These are phyloP conservation scores for Jacana jacana DNA, from an alignment of 2,113 vertebrate genomes.

Conservation along the genomic window DNA sequence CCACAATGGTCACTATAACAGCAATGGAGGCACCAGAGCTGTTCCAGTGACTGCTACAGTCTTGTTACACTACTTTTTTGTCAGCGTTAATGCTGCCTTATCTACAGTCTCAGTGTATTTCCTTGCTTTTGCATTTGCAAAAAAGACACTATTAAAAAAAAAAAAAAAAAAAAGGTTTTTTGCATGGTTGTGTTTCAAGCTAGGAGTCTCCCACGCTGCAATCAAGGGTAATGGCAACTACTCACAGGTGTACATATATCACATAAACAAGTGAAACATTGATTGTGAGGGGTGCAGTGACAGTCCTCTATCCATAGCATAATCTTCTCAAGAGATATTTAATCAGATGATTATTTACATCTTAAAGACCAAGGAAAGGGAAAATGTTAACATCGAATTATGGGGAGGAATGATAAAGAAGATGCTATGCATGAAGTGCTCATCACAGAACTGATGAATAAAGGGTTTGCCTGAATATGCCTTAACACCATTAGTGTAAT, in stretches of 20 bases:
- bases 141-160: conserved; percentile 8
- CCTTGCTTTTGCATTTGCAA: conserved; percentile 49
- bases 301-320: conserved; percentile 69
- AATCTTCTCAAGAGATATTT: conserved; percentile 73
- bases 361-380: conserved; percentile 68
- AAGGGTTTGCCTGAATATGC: conserved; percentile 55
- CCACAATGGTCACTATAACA: not conserved
- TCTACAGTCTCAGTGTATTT: conserved; percentile 51
- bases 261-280: conserved; percentile 72
- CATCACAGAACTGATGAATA: conserved; percentile 65
- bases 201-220: conserved; percentile 65
- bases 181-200: conserved; percentile 13
- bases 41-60: not conserved
- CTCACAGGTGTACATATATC: conserved; percentile 72
- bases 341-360: conserved; percentile 76
- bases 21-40: not conserved
- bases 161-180: conserved; percentile 36
- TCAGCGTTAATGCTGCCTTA: conserved; percentile 11
- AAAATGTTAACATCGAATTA: conserved; percentile 63
- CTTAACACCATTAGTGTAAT: conserved; percentile 29
- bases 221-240: conserved; percentile 73
- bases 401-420: conserved; percentile 64
- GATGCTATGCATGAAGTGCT: conserved; percentile 23
- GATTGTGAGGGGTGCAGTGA: conserved; percentile 67
- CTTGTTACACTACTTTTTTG: not conserved